Evolutionary conservation across 2,797 vertebrate species (phyloP), one percentile per base, ranked within the genome.

Genomic region (Pangasius larnaudii): DNA sequence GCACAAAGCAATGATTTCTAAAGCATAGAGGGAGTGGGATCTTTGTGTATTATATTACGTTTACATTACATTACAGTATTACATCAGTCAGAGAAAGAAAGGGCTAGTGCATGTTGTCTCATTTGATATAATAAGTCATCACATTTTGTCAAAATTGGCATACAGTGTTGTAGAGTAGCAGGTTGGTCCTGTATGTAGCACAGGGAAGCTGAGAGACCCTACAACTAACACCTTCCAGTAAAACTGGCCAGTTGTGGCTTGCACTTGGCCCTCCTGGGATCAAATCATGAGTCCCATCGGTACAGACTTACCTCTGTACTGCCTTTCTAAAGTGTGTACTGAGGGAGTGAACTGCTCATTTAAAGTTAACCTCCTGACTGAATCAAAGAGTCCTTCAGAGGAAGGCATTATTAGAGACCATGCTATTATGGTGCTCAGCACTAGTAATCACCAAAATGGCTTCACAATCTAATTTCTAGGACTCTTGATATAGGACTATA

Each of bases 341-440:
- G 33, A 71, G 61, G 80, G 72, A 89, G 63, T 51, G 24, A 84
- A 86, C 11, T 71, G 79, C 69, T 89, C 63, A 84, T 89, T 89
- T 86, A 89, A 87, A 86, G 24, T 63, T 89, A 82, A 87, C 85
- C 88, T 83, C 72, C 22, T 49, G 85, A 84, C 75, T 61, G 11
- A 89, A 89, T 87, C 63, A 69, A 77, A 84, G 61, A 85, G 88
- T 87, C 80, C 85, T 89, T 79, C 61, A 72, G 80, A 84, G 72
- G 11, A 89, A 87, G 61, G 30, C 59, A 71, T 86, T 87, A 82
- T 84, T 89, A 84, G 61, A 84, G 74, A 84, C 72, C 30, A n/a
- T 79, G 61, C 72, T 75, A 89, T 89, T 89, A 87, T 33, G 53
- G 30, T n/a, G 39, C 88, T 59, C 51, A 89, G 85, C 67, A 59